Evolutionary conservation across 2,113 vertebrate species (phyloP), one percentile per base, ranked within the genome.

Genomic region (Zootoca vivipara): DNA sequence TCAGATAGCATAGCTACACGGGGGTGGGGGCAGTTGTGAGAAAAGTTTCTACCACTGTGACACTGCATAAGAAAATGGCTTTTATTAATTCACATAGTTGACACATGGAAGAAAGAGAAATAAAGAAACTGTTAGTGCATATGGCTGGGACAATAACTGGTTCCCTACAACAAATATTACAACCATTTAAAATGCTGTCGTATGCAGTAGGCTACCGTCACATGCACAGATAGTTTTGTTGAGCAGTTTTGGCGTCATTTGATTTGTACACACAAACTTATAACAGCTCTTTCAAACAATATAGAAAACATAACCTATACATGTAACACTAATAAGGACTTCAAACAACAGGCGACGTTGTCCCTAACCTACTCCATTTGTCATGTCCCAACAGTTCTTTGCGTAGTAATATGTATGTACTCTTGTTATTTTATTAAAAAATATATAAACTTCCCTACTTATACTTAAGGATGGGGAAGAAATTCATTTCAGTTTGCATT

Each of bases 221-320:
- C 20, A 88, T 82, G 78, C 75, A 70, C 18, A 12, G 83, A 67
- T 24, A 88, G 10, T 52, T 91, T 86, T 72, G 28, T 20, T 84
- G 38, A 78, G 33, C 15, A 90, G 10, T 35, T 40, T 85, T 82
- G 84, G n/a, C 4, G 30, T 88, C 33, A 35, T 35, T 85, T 93
- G 85, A 73, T 83, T 90, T 89, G 86, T 65, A 15, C 84, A 58
- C 65, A 85, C 64, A 78, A 81, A 79, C 75, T 56, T n/a, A 2
- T 73, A 83, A 20, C 58, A 90, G 9, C 40, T 93, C 18, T 90
- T 89, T 24, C 56, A 89, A 64, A 92, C 87, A 90, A 85, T 83
- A 91, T 16, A 82, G 73, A 92, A 91, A 33, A 92, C 38, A 85
- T 69, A 78, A 65, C 77, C 73, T 89, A 7, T 78, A 69, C 40